Base-by-base conservation (phyloP, 2,888 invertebrate genomes). In the Teleiodes luculella region DNA sequence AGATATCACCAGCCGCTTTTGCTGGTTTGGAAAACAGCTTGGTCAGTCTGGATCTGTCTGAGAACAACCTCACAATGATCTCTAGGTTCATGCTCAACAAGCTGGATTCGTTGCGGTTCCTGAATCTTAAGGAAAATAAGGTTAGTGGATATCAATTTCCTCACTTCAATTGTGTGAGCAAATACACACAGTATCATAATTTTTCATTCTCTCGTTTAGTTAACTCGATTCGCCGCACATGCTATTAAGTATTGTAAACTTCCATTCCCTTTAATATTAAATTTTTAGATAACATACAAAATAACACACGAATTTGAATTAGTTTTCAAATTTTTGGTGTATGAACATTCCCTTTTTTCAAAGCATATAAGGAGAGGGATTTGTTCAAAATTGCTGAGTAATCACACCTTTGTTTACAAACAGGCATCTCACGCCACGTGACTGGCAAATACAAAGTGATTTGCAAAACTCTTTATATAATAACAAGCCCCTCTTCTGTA, bases 11-110 rank as follows among this genome's bases (percentile, higher is more conserved):
- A 0, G 90, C 92, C 4, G 93, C 96, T 0, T 95, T 97, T 70
- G 92, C 93, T n/a, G 97, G 97, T 0, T 82, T 97, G 49, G 96
- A 96, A 74, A 93, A 93, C 61, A 94, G 92, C 31, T 76, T 96
- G 53, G 94, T 95, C 78, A 90, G 92, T 57, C 80, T 98, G 57
- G 97, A 98, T 81, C 81, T 98, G 3, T 95, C 96, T 0, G 95
- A 95, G 61, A 98, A 97, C 76, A 95, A 96, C 73, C 90, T 98
- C 51, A 94, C 95, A 0, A 84, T 90, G 62, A 82, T 96, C 50
- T 93, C 95, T 4, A 92, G 92, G 66, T 93, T 93, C 58, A 88
- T 95, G 62, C 93, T 96, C 55, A 93, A 94, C 65, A 93, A 94
- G 63, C 92, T 95, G 65, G 94, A 94, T 69, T 91, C 92, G 48